Evolutionary conservation across 92 coral and sea anemone genomes (phyloP), one percentile per base, ranked within the genome.

Genomic region (Epizoanthus scotinus): DNA sequence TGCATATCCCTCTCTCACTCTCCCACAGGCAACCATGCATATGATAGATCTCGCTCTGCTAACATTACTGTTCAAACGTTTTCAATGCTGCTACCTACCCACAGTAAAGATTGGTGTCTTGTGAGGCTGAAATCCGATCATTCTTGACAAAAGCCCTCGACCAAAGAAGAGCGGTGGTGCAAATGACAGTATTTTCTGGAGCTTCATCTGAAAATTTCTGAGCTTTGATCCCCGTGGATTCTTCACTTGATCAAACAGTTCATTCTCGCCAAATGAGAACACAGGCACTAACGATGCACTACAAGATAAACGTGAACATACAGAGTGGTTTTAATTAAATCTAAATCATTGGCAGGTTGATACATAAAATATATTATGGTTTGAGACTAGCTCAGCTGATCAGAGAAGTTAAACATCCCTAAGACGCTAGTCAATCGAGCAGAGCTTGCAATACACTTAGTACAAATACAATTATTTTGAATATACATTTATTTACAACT

Each of bases 191-290:
- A 91, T 66, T 71, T 89, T 96, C 83, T 93, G 94, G 50, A 96
- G 63, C 75, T 70, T 91, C 75, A 83, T 82, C 82, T 96, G 99
- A 57, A 89, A 63, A 59, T 62, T 72, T 60, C 98, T 90, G 31
- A 96, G 89, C 73, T 84, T 85, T 55, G 99, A 96, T 5, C 97
- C 99, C 38, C 89, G 88, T 15, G 98, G 98, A 68, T 96, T 96
- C 54, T 71, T 83, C 25, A 92, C 87, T 89, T 96, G 99, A 54
- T 87, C 62, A 29, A 87, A 96, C 59, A 96, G 65, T 62, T 96
- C 97, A 96, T 96, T 96, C 63, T 96, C 99, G 34, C 99, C 99
- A 91, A 96, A 96, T 6, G 98, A 93, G 84, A 94, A 93, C 44
- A 96, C 94, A 21, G 99, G 99, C 59, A 96, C 99, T 70, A 96